phyloP scores from a whole-genome alignment of 1,140 invertebrate genomes.

The Zaprionus vittiger region DNA sequence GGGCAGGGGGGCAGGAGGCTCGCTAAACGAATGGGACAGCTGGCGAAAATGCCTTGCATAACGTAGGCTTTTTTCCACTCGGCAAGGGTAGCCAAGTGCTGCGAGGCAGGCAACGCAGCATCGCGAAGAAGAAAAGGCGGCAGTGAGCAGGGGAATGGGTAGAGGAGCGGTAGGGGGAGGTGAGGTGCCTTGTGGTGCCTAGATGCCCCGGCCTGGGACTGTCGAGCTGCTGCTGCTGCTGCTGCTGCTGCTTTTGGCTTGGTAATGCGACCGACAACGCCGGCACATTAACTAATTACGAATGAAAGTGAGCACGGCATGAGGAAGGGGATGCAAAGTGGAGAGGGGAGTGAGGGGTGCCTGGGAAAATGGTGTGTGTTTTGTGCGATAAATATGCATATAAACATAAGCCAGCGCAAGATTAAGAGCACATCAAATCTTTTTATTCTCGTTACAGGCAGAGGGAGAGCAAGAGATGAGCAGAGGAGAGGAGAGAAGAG shows the following conservation, averaged over 20 bases:
- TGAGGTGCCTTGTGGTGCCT: background rate
- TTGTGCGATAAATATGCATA: conserved; percentile 46
- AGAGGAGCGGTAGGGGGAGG: background rate
- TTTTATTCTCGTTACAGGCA: conserved; percentile 6
- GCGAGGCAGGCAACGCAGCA: background rate
- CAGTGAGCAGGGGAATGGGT: background rate
- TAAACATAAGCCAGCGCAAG: conserved; percentile 36
- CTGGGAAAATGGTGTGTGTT: conserved; percentile 2
- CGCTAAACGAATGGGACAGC: conserved; percentile 23
- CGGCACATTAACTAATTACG: conserved; percentile 77
- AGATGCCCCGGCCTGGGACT: conserved; percentile 1
- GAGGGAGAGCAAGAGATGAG: background rate
- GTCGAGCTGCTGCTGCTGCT: conserved; percentile 17
- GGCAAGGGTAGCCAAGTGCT: background rate
- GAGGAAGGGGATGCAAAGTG: background rate
- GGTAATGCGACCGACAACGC: conserved; percentile 51
- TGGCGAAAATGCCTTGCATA: conserved; percentile 14
- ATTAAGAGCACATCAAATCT: conserved; percentile 46
- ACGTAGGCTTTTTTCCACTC: background rate
- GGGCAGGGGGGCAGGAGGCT: background rate
- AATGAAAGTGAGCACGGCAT: conserved; percentile 22
- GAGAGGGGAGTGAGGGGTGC: background rate
- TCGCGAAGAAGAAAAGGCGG: background rate
- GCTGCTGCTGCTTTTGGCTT: conserved; percentile 19
- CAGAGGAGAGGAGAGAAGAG: background rate